Evolutionary conservation across 2,888 invertebrate genomes (phyloP).

Genomic region (Drosophila paranaensis): DNA sequence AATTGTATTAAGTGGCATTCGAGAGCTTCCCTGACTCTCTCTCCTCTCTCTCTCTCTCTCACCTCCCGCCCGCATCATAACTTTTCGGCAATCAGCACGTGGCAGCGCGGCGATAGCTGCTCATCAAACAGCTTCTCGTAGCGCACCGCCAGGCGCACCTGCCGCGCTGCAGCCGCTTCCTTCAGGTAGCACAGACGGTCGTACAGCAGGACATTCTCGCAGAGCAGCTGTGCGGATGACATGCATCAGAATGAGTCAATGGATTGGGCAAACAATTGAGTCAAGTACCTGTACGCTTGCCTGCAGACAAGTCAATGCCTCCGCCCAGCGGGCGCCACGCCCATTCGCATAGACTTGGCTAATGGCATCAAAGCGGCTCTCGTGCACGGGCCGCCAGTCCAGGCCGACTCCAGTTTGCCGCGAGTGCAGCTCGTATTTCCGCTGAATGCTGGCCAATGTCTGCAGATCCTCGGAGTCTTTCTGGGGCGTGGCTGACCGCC

Average conservation of each 20-base stretch:
- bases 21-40: not conserved
- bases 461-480: not conserved
- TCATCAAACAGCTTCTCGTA: slow-evolving; percentile 88
- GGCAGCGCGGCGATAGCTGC: slow-evolving; percentile 88
- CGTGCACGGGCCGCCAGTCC: slow-evolving; percentile 68
- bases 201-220: slow-evolving; percentile 86
- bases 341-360: slow-evolving; percentile 54
- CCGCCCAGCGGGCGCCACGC: slow-evolving; percentile 76
- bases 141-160: slow-evolving; percentile 83
- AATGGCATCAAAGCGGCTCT: slow-evolving; percentile 57
- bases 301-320: slow-evolving; percentile 84
- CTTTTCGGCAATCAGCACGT: slow-evolving; percentile 87
- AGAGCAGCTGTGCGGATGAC: slow-evolving; percentile 85
- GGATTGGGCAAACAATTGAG: not conserved
- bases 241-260: not conserved
- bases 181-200: slow-evolving; percentile 86
- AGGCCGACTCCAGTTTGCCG: slow-evolving; percentile 33
- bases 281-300: slow-evolving; percentile 85
- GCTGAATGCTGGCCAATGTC: slow-evolving; percentile 52
- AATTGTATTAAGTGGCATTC: slow-evolving; percentile 60
- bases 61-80: slow-evolving; percentile 58
- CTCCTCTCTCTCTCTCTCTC: not conserved
- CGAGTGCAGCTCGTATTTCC: slow-evolving; percentile 61
- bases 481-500: not conserved
- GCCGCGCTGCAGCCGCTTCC: slow-evolving; percentile 78